phyloP scores from a whole-genome alignment of 2,888 invertebrate genomes.

The Xanthia icteritia region DNA sequence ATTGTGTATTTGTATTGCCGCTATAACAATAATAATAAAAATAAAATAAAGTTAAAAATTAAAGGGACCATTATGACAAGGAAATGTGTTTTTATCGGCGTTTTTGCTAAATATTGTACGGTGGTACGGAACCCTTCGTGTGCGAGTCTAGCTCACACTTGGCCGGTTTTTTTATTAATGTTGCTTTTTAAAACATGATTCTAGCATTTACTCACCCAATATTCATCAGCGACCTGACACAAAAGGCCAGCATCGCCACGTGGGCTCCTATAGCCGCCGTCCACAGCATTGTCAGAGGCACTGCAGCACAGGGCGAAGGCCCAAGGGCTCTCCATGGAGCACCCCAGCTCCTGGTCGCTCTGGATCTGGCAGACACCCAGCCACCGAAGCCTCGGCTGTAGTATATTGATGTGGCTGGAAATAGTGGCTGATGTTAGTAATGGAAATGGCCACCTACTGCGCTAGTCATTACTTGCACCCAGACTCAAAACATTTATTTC shows the following conservation, averaged over 20 bases:
- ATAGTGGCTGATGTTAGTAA: neutral
- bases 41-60: no score
- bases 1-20: no score
- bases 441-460: neutral
- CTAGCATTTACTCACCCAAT: conserved; percentile 78
- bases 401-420: conserved; percentile 85
- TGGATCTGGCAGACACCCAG: conserved; percentile 83
- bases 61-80: no score
- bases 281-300: conserved; percentile 86
- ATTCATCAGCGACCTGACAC: conserved; percentile 83
- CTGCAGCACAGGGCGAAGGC: conserved; percentile 85
- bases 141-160: no score
- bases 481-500: no score
- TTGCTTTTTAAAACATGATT: no score
- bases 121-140: no score
- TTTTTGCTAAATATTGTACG: no score
- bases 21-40: no score
- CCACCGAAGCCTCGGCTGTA: conserved; percentile 88
- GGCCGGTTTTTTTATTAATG: no score
- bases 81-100: no score
- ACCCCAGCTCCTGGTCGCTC: conserved; percentile 80
- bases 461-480: no score
- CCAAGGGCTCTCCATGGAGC: conserved; percentile 86
- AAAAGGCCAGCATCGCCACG: conserved; percentile 84
- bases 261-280: conserved; percentile 80